Conservation (phyloP, 1,140 invertebrate species). For the Cataglyphis hispanica region DNA sequence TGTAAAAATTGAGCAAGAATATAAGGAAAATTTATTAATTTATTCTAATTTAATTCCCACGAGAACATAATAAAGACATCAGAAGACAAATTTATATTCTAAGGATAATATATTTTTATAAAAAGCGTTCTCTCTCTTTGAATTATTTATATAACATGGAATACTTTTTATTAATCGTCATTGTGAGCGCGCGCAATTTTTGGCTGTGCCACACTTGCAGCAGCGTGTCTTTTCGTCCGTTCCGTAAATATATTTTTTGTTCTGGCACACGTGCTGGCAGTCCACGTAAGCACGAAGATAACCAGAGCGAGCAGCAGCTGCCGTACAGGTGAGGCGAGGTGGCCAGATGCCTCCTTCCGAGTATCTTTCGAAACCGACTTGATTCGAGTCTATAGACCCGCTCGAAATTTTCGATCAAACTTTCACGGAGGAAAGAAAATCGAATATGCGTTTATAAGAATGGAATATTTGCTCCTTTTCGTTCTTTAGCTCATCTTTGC, state of each 20-base stretch:
- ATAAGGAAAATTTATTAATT: too few species aligned
- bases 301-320: slow-evolving; percentile 72
- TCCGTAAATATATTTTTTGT: slow-evolving; percentile 69
- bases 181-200: slow-evolving; percentile 19
- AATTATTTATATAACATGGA: slow-evolving; percentile 11
- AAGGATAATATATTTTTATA: not conserved
- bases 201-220: slow-evolving; percentile 30
- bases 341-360: slow-evolving; percentile 71
- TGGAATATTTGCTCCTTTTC: not conserved
- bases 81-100: not conserved
- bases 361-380: slow-evolving; percentile 58
- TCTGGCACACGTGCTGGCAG: slow-evolving; percentile 68
- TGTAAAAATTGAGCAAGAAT: not conserved
- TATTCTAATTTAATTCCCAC: not conserved
- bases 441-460: slow-evolving; percentile 8
- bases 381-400: not conserved
- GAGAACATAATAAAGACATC: not conserved
- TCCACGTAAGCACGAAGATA: slow-evolving; percentile 73
- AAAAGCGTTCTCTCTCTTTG: not conserved
- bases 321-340: slow-evolving; percentile 66
- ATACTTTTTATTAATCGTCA: slow-evolving; percentile 5
- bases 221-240: slow-evolving; percentile 32
- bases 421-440: slow-evolving; percentile 60
- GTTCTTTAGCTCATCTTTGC: not conserved
- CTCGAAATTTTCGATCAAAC: slow-evolving; percentile 61